Conservation (phyloP, 2,797 vertebrate genomes). For the Siniperca undulata region DNA sequence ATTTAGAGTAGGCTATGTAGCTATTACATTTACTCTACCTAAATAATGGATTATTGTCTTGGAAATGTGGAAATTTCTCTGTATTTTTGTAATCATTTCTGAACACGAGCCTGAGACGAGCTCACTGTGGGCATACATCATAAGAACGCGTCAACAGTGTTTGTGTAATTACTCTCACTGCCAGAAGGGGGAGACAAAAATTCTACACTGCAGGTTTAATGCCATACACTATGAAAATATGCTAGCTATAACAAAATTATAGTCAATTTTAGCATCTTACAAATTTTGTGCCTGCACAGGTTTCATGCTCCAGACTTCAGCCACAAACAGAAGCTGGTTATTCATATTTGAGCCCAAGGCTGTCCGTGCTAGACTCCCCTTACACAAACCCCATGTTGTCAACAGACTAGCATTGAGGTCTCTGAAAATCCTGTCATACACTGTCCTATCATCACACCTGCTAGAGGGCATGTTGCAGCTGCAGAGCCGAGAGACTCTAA, state of each 20-base stretch:
- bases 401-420: slow-evolving; percentile 56
- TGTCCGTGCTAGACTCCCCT: slow-evolving; percentile 12
- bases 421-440: slow-evolving; percentile 59
- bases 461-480: slow-evolving; percentile 65
- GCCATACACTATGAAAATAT: neutral
- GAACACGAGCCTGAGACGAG: no score
- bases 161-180: no score
- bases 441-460: slow-evolving; percentile 64
- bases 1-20: no score
- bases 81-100: no score
- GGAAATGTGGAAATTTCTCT: no score
- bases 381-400: slow-evolving; percentile 37
- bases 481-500: slow-evolving; percentile 37
- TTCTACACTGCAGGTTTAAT: neutral
- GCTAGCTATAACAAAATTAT: no score
- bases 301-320: neutral
- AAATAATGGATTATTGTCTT: no score
- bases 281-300: neutral
- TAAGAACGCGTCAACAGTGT: no score
- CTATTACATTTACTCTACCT: no score
- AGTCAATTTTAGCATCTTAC: neutral
- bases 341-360: slow-evolving; percentile 36
- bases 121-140: no score
- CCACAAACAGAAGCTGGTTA: slow-evolving; percentile 36
- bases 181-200: no score